These are phyloP conservation scores for Sicus ferrugineus DNA, from an alignment of 2,888 invertebrate species.

Conservation along the genomic window DNA sequence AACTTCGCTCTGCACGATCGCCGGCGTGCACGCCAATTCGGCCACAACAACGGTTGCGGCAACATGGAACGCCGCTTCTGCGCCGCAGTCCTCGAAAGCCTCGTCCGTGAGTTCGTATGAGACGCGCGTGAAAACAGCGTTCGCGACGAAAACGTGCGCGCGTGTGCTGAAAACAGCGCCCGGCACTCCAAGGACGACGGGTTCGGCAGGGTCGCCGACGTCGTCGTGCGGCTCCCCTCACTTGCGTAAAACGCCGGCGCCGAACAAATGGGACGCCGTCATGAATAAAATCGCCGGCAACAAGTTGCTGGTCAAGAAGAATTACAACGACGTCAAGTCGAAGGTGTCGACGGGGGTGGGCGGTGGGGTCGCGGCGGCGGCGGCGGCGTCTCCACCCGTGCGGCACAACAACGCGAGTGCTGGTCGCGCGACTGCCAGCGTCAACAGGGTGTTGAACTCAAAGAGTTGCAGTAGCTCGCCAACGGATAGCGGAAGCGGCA, in stretches of 20 bases:
- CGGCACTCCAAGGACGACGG: conserved; percentile 8
- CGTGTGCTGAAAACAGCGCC: conserved; percentile 37
- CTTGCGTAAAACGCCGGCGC: conserved; percentile 54
- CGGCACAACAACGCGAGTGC: conserved; percentile 43
- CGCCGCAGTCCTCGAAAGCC: conserved; percentile 29
- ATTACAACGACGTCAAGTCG: conserved; percentile 86
- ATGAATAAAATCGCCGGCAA: conserved; percentile 82
- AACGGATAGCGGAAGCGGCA: conserved; percentile 57
- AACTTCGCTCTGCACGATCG: conserved; percentile 51
- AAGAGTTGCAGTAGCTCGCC: conserved; percentile 40
- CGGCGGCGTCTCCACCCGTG: conserved; percentile 37
- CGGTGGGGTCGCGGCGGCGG: conserved; percentile 60
- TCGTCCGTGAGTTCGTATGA: conserved; percentile 49
- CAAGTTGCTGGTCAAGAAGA: conserved; percentile 69
- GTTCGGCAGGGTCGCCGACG: conserved; percentile 32
- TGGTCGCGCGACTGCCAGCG: neutral
- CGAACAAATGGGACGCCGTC: conserved; percentile 80
- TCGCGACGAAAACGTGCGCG: conserved; percentile 32
- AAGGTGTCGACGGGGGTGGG: conserved; percentile 71
- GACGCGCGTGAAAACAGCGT: conserved; percentile 64
- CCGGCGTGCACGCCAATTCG: conserved; percentile 40
- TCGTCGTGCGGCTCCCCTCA: conserved; percentile 26
- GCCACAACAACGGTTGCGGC: conserved; percentile 35
- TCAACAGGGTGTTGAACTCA: conserved; percentile 2
- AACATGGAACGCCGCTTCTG: conserved; percentile 37